These are phyloP conservation scores for Spermophilus dauricus DNA, from an alignment of 2,113 vertebrate species.

Conservation along the genomic window DNA sequence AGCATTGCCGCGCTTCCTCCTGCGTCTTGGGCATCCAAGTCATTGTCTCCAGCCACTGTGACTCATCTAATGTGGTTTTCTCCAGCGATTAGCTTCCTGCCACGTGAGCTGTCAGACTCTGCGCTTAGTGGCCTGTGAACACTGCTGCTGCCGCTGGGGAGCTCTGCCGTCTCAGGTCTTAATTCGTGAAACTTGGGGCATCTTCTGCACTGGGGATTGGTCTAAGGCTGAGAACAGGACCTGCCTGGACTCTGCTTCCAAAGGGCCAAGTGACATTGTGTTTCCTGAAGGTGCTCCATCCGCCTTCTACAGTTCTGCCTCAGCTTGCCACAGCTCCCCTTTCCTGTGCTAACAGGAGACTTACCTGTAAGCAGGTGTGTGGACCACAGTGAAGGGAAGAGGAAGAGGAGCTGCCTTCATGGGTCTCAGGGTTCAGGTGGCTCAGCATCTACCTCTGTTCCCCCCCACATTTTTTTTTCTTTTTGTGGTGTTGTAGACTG, in stretches of 20 bases:
- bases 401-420: fast-evolving
- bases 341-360: neutral
- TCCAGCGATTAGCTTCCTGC: constrained; percentile 30
- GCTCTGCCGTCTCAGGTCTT: neutral
- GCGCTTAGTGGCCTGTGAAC: constrained; percentile 4
- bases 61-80: constrained; percentile 67
- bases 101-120: neutral
- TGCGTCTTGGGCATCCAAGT: neutral
- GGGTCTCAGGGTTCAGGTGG: neutral
- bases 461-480: too few relatives aligned
- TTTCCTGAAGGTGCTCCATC: neutral
- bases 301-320: neutral
- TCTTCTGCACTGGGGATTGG: neutral
- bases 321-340: neutral
- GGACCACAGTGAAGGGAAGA: neutral
- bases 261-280: neutral
- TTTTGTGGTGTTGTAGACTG: too few relatives aligned
- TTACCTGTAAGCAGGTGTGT: neutral
- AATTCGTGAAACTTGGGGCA: neutral
- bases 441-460: neutral
- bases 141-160: neutral
- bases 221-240: neutral
- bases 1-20: neutral
- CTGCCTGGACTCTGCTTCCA: fast-evolving
- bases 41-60: constrained; percentile 5